Evolutionary conservation across 2,888 invertebrate genomes (phyloP).

Genomic region (Thera obeliscata): DNA sequence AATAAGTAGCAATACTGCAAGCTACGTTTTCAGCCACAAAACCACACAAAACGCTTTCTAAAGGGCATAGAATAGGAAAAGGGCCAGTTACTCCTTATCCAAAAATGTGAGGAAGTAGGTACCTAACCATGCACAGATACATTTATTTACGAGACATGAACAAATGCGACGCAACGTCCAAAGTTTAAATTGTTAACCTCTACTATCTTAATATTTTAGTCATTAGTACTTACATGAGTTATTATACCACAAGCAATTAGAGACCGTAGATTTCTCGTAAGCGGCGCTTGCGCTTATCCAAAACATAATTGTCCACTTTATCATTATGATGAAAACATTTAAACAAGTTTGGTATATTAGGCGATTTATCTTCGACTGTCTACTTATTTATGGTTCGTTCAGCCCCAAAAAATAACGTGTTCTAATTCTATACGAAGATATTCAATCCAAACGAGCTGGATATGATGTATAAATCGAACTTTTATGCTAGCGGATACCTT

Average conservation of each 20-base stretch:
- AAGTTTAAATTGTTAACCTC: conserved; percentile 29
- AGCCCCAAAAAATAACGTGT: background rate
- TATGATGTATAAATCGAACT: conserved; percentile 5
- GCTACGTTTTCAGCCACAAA: too few relatives aligned
- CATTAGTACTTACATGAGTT: conserved; percentile 58
- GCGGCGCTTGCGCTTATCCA: conserved; percentile 45
- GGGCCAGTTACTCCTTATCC: too few relatives aligned
- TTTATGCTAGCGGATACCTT: conserved; percentile 17
- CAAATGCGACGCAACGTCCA: conserved; percentile 35
- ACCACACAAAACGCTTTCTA: too few relatives aligned
- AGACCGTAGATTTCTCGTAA: conserved; percentile 45
- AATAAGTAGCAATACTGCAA: too few relatives aligned
- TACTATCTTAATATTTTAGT: conserved; percentile 28
- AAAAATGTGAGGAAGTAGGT: too few relatives aligned
- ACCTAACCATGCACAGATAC: conserved; percentile 10
- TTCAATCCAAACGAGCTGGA: conserved; percentile 8
- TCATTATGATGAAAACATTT: conserved; percentile 39
- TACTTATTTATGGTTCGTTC: background rate
- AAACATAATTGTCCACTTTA: conserved; percentile 48
- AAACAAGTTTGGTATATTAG: background rate
- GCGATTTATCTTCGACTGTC: background rate
- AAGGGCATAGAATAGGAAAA: too few relatives aligned
- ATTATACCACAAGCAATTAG: conserved; percentile 62
- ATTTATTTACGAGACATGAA: conserved; percentile 44
- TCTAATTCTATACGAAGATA: background rate